Evolutionary conservation across 2,797 vertebrate species (phyloP).

Genomic region (Hydrolagus colliei): DNA sequence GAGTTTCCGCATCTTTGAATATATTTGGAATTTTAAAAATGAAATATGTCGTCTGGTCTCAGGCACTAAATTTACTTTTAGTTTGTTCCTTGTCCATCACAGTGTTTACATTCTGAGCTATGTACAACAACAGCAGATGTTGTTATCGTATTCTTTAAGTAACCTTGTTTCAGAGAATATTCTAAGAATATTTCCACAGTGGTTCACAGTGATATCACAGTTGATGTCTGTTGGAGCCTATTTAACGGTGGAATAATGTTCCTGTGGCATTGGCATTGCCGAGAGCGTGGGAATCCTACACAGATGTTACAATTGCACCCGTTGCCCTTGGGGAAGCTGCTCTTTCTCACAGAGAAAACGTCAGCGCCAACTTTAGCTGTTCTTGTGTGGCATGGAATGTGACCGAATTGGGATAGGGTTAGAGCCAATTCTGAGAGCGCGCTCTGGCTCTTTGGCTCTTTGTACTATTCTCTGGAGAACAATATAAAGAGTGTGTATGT

Average conservation of each 20-base stretch:
- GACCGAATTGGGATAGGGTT: background rate
- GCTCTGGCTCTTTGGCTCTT: background rate
- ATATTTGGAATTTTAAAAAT: conserved; percentile 8
- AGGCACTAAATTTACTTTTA: conserved; percentile 4
- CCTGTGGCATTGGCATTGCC: background rate
- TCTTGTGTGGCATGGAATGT: background rate
- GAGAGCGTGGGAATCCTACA: background rate
- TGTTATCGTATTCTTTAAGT: background rate
- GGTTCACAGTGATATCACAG: background rate
- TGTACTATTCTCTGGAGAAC: background rate
- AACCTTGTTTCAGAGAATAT: too few relatives aligned
- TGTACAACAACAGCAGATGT: background rate
- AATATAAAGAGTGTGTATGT: too few relatives aligned
- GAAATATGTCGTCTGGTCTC: background rate
- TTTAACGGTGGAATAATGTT: background rate
- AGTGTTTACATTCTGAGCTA: background rate
- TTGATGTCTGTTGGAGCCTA: background rate
- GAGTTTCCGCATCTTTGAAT: background rate
- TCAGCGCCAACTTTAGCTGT: background rate
- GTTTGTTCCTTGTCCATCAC: conserved; percentile 20
- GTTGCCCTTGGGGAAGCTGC: background rate
- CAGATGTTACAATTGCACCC: background rate
- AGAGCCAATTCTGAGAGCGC: background rate
- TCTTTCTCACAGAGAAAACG: background rate
- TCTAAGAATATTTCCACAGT: too few relatives aligned